phyloP scores from a whole-genome alignment of 2,113 vertebrate species.

The Sorex araneus region DNA sequence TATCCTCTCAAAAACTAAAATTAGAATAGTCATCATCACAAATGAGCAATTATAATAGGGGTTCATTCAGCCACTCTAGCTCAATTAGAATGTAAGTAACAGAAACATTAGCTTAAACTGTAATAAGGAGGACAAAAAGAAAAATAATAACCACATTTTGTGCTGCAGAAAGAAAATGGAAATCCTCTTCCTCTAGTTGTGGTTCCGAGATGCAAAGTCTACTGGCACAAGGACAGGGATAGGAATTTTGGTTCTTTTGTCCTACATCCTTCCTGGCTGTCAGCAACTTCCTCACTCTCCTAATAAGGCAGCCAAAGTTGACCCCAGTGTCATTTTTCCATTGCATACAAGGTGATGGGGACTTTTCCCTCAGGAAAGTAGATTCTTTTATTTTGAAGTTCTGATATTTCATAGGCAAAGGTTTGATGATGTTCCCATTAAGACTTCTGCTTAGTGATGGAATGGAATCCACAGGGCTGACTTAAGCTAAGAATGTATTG shows the following conservation, averaged over 20 bases:
- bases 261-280: not conserved
- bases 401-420: not conserved
- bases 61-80: not conserved
- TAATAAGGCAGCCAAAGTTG: not conserved
- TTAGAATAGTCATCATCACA: not conserved
- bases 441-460: not conserved
- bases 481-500: not conserved
- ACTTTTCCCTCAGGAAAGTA: not conserved
- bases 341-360: accelerated
- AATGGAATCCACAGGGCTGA: not conserved
- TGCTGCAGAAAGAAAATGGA: not conserved
- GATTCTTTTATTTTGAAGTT: not conserved
- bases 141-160: not conserved
- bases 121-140: not conserved
- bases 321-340: not conserved
- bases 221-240: not conserved
- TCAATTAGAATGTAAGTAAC: not conserved
- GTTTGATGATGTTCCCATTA: not conserved
- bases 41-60: not conserved
- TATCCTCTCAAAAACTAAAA: not conserved
- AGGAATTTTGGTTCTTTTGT: not conserved
- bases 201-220: not conserved
- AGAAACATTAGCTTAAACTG: not conserved
- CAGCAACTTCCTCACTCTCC: not conserved
- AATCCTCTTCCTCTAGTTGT: too few species aligned